These are phyloP conservation scores for Troglohyphantes excavatus DNA, from an alignment of 2,888 invertebrate species.

Conservation along the genomic window DNA sequence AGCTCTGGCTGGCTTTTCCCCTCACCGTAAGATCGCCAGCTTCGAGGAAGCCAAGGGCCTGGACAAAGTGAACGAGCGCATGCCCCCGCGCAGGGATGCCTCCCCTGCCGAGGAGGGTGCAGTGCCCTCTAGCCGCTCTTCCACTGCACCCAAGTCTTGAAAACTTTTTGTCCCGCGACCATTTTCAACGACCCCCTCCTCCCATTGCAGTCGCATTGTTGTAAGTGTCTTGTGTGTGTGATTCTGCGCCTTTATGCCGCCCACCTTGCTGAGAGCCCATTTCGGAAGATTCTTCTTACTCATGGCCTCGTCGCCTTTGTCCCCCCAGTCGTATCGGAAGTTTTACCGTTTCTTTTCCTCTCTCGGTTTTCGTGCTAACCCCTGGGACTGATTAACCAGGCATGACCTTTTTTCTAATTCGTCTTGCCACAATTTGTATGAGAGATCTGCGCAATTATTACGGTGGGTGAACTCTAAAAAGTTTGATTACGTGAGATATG, in stretches of 20 bases:
- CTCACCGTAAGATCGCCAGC: conserved; percentile 97
- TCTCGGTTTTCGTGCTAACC: background rate
- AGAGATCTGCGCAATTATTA: too few relatives aligned
- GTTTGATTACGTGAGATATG: too few relatives aligned
- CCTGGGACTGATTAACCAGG: background rate
- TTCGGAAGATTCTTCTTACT: conserved; percentile 35
- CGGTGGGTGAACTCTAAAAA: too few relatives aligned
- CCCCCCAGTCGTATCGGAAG: conserved; percentile 29
- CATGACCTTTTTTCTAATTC: background rate
- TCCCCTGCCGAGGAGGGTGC: conserved; percentile 51
- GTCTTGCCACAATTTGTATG: too few relatives aligned
- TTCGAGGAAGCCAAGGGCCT: conserved; percentile 99
- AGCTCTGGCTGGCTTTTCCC: conserved; percentile 97
- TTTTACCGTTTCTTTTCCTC: conserved; percentile 27
- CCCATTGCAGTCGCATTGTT: conserved; percentile 72
- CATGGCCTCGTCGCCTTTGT: conserved; percentile 21
- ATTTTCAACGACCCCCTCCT: too few relatives aligned
- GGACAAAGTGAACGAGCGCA: conserved; percentile 99
- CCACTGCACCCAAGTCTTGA: conserved; percentile 68
- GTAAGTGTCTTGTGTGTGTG: conserved; percentile 75
- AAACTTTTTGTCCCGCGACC: conserved; percentile 44
- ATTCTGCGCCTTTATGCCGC: conserved; percentile 78
- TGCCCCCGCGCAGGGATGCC: conserved; percentile 90
- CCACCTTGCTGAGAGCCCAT: conserved; percentile 76
- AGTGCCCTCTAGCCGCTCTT: conserved; percentile 57